Base-by-base conservation (phyloP, 2,113 vertebrate genomes). In the Chaetura pelagica region DNA sequence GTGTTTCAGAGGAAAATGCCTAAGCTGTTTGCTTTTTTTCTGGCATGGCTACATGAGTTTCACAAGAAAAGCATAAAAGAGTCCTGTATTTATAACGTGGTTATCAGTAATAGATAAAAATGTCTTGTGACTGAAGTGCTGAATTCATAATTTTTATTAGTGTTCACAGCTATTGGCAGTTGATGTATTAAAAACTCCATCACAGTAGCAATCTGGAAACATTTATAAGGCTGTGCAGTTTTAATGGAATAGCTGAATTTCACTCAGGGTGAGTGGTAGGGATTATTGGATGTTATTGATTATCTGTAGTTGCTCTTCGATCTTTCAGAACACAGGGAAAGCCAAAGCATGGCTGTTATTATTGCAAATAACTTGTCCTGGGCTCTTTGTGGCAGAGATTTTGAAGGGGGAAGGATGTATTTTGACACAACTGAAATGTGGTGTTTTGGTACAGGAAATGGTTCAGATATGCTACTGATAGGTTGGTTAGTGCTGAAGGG, bases 71-170 rank as follows among this genome's bases (percentile, higher is more conserved):
- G 72, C 86, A 74, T 1, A 5, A 4, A 89, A 62, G 84, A 89
- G 71, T 81, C 54, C 79, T 86, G 92, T 92, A 95, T 96, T 90
- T 88, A 85, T 77, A 95, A 66, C 67, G 77, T 58, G 88, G 73
- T 81, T 94, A 95, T 95, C 88, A 78, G 90, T 90, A 96, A 96
- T 54, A 69, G 49, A 67, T 96, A 97, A 96, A 97, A 97, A 97
- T 21, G 42, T 32, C 78, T 81, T 93, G 87, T 92, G 94, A 94
- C 69, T 86, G 83, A 95, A 97, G 92, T 96, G 85, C 92, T 94
- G 95, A 84, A 95, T 96, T 98, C 93, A 96, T 98, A 96, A 95
- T 97, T 97, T 98, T 96, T 89, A 94, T 96, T 95, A 93, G 58
- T 76, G 66, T 82, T 91, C 86, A 40, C 79, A 88, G 86, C 89